phyloP scores from a whole-genome alignment of 1,140 invertebrate genomes.

The Calosoma granatense region DNA sequence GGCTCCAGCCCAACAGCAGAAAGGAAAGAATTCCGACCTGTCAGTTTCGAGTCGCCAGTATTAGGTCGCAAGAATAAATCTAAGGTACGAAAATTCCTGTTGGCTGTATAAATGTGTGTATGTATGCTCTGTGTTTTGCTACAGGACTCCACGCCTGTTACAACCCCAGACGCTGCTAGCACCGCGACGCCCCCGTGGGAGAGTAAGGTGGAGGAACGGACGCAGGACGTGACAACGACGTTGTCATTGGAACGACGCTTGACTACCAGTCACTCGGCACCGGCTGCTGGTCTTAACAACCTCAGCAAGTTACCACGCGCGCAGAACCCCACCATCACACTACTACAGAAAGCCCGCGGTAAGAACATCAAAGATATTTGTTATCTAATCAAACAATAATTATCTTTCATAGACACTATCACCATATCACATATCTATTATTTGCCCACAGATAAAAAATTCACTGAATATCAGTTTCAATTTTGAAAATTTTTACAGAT shows the following conservation, averaged over 20 bases:
- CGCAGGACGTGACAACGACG: slow-evolving; percentile 20
- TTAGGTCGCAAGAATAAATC: slow-evolving; percentile 40
- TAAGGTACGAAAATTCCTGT: slow-evolving; percentile 23
- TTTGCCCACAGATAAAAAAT: neutral
- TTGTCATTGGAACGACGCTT: slow-evolving; percentile 41
- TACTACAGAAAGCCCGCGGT: slow-evolving; percentile 85
- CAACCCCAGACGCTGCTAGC: slow-evolving; percentile 12
- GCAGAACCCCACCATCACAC: slow-evolving; percentile 79
- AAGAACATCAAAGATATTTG: slow-evolving; percentile 22
- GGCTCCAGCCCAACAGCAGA: slow-evolving; percentile 50
- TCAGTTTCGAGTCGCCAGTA: slow-evolving; percentile 63
- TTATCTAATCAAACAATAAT: neutral
- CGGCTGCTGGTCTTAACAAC: slow-evolving; percentile 47
- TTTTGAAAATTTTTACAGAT: slow-evolving; percentile 11
- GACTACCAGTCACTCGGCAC: slow-evolving; percentile 53
- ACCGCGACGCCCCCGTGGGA: slow-evolving; percentile 33
- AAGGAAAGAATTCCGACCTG: slow-evolving; percentile 61
- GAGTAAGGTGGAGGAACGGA: slow-evolving; percentile 22
- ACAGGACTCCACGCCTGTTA: neutral
- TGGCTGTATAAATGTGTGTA: too few relatives aligned
- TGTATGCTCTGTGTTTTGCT: too few relatives aligned
- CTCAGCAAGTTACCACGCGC: slow-evolving; percentile 42
- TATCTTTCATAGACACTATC: too few relatives aligned
- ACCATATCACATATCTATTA: too few relatives aligned
- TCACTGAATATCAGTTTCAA: neutral